Evolutionary conservation across 2,888 invertebrate species (phyloP).

Genomic region (Arge pagana): DNA sequence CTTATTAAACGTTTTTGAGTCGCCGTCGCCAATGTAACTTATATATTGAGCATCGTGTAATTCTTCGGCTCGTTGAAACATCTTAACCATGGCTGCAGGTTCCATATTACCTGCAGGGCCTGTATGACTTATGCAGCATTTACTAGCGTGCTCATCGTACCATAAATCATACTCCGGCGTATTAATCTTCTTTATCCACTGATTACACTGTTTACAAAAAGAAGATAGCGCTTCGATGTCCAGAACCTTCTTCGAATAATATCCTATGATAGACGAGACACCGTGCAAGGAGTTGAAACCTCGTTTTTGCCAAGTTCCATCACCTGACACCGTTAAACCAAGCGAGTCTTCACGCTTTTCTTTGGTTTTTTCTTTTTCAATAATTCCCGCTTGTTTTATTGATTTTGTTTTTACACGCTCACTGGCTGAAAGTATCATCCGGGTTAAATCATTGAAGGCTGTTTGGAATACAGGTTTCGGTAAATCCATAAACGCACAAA

Average conservation of each 20-base stretch:
- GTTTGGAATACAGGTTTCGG: too few species aligned
- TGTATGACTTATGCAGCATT: constrained; percentile 24
- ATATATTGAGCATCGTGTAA: constrained; percentile 14
- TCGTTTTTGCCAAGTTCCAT: constrained; percentile 1
- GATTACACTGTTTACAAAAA: constrained; percentile 18
- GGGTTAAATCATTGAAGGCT: too few species aligned
- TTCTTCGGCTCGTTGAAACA: constrained; percentile 21
- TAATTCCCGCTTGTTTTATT: too few species aligned
- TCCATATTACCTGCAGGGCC: constrained; percentile 30
- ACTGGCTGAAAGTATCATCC: too few species aligned
- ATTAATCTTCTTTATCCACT: constrained; percentile 16
- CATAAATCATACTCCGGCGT: constrained; percentile 21
- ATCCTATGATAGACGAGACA: constrained; percentile 10
- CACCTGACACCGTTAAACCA: constrained; percentile 3
- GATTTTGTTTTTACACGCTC: too few species aligned
- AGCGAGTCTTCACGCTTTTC: too few species aligned
- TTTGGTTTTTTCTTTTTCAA: too few species aligned
- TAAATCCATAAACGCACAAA: too few species aligned
- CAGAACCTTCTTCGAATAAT: constrained; percentile 12
- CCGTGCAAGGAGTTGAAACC: constrained; percentile 19
- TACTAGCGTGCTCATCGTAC: constrained; percentile 14
- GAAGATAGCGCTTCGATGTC: constrained; percentile 16
- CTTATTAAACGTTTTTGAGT: constrained; percentile 20
- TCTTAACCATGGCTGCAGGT: constrained; percentile 19
- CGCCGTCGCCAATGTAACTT: constrained; percentile 24